Conservation (phyloP, 2,888 invertebrate species). For the Mythimna albipuncta region DNA sequence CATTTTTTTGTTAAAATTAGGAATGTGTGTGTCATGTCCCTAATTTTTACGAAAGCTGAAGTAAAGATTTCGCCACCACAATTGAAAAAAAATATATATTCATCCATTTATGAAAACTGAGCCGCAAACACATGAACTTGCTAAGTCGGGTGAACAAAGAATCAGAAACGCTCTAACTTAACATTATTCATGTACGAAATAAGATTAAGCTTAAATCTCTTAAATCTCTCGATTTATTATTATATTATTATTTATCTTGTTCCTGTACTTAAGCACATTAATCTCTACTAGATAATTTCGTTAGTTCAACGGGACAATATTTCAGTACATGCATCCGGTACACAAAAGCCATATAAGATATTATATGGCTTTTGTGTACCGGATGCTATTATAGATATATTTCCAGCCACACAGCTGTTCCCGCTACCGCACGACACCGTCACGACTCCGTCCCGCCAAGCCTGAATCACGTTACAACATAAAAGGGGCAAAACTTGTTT, state of each 20-base stretch:
- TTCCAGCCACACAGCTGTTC: background rate
- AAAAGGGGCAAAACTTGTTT: constrained; percentile 19
- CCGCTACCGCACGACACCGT: background rate
- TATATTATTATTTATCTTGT: no score
- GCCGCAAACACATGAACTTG: background rate
- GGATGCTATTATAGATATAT: no score
- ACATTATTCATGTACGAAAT: constrained; percentile 9
- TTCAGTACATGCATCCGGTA: background rate
- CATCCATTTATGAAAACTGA: background rate
- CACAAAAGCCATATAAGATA: background rate
- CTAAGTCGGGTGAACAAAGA: background rate
- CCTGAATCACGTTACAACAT: background rate
- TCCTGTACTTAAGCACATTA: no score
- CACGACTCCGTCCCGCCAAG: background rate
- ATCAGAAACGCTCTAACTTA: background rate
- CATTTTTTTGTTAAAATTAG: no score
- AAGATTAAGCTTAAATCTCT: constrained; percentile 9
- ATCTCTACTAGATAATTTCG: background rate
- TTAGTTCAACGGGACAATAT: constrained; percentile 15
- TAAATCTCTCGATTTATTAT: no score
- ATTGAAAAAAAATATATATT: no score
- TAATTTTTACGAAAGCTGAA: no score
- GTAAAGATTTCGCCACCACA: no score
- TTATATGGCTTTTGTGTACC: no score
- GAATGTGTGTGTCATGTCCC: no score